Conservation (phyloP, 2,888 invertebrate genomes). For the Boloria selene region DNA sequence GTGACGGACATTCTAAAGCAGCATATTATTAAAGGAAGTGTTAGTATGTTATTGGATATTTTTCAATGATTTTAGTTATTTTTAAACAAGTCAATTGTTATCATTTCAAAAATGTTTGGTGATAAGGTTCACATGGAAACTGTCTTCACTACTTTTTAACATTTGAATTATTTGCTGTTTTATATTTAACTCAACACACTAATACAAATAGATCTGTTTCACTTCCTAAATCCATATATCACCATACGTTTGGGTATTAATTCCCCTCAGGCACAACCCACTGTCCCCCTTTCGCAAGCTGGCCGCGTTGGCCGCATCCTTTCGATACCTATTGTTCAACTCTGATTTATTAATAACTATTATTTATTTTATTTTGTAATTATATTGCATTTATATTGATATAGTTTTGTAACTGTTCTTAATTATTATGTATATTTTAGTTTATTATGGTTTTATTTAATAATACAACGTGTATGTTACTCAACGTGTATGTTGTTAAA, state of each 20-base stretch:
- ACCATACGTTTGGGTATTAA: conserved; percentile 46
- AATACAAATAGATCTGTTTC: conserved; percentile 25
- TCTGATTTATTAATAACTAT: neutral
- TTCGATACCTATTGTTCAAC: conserved; percentile 19
- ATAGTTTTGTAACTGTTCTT: too few relatives aligned
- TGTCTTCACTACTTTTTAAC: neutral
- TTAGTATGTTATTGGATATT: conserved; percentile 11
- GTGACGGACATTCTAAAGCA: conserved; percentile 27
- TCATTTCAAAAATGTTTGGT: neutral
- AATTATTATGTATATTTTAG: too few relatives aligned
- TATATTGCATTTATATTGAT: neutral
- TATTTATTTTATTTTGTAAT: neutral
- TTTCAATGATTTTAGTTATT: neutral
- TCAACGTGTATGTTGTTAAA: too few relatives aligned
- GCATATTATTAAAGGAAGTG: conserved; percentile 15
- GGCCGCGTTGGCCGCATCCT: conserved; percentile 58
- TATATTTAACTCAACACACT: conserved; percentile 13
- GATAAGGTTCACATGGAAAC: neutral
- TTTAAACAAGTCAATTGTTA: neutral
- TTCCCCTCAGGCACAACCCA: conserved; percentile 67
- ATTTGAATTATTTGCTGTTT: neutral
- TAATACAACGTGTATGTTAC: too few relatives aligned
- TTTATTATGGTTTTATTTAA: too few relatives aligned
- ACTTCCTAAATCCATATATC: conserved; percentile 35
- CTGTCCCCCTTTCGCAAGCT: conserved; percentile 57